Evolutionary conservation across 1,140 invertebrate species (phyloP).

Genomic region (Drosophila mojavensis): DNA sequence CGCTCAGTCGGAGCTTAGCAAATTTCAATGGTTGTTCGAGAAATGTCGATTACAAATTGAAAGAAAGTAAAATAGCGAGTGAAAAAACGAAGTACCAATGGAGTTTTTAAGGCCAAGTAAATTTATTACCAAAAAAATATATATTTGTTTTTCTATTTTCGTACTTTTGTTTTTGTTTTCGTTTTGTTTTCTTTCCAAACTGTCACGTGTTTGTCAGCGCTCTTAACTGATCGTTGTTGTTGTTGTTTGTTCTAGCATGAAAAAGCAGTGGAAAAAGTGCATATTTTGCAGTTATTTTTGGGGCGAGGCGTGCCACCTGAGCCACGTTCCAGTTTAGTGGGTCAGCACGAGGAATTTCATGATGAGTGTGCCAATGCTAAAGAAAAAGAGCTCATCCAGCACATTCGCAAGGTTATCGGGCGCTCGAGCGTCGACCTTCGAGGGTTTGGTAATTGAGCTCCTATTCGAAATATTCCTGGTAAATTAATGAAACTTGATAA

Average conservation of each 20-base stretch:
- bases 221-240: conserved; percentile 20
- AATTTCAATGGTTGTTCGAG: conserved; percentile 8
- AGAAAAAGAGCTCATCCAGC: neutral
- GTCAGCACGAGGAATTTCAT: conserved; percentile 27
- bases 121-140: neutral
- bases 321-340: conserved; percentile 33
- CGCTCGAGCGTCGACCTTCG: too few relatives aligned
- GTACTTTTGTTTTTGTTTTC: neutral
- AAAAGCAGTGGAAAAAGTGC: conserved; percentile 30
- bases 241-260: conserved; percentile 12
- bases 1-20: conserved; percentile 4
- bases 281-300: conserved; percentile 32
- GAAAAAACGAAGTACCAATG: conserved; percentile 4
- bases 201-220: conserved; percentile 28
- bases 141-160: conserved; percentile 8
- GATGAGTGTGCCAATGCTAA: conserved; percentile 14
- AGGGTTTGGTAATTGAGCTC: too few relatives aligned
- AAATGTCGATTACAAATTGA: conserved; percentile 39
- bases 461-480: neutral
- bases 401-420: conserved; percentile 35
- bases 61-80: conserved; percentile 34
- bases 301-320: conserved; percentile 35
- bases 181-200: conserved; percentile 22
- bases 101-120: conserved; percentile 23
- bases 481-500: neutral